Conservation (phyloP, 2,797 vertebrate species). For the Prionace glauca region DNA sequence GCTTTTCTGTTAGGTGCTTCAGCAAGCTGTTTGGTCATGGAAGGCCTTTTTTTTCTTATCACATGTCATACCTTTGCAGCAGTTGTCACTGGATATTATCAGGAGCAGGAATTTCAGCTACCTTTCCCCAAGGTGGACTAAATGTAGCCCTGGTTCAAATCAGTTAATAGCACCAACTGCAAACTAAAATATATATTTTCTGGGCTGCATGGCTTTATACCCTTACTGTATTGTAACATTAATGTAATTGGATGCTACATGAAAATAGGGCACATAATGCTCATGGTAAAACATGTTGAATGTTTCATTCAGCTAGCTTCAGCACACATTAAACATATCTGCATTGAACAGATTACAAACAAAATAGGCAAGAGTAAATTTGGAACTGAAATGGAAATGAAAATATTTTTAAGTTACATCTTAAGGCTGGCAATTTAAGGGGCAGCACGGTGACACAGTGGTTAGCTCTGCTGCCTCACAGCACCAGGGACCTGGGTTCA, state of each 20-base stretch:
- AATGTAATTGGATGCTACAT: not conserved
- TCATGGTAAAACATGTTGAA: not conserved
- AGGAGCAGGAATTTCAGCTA: not conserved
- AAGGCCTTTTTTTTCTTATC: not conserved
- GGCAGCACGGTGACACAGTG: no score
- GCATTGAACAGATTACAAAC: not conserved
- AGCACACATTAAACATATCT: not conserved
- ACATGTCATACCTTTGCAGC: not conserved
- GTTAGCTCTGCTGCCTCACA: no score
- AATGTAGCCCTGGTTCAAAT: not conserved
- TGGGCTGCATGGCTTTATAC: not conserved
- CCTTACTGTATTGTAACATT: not conserved
- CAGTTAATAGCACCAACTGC: not conserved
- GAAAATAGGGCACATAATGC: not conserved
- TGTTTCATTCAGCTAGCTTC: not conserved
- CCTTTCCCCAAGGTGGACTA: not conserved
- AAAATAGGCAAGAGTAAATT: not conserved
- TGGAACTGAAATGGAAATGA: not conserved
- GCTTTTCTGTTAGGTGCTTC: not conserved
- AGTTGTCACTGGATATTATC: not conserved
- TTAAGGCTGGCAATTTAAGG: not conserved
- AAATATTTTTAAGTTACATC: not conserved
- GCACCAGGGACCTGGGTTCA: no score
- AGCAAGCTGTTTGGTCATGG: not conserved
- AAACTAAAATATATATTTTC: not conserved